A percentile compares a stretch with the other conserved stretches of the same genome.
phyloP scores from a whole-genome alignment of 1,140 invertebrate genomes.

The Hypsibius dujardini region DNA sequence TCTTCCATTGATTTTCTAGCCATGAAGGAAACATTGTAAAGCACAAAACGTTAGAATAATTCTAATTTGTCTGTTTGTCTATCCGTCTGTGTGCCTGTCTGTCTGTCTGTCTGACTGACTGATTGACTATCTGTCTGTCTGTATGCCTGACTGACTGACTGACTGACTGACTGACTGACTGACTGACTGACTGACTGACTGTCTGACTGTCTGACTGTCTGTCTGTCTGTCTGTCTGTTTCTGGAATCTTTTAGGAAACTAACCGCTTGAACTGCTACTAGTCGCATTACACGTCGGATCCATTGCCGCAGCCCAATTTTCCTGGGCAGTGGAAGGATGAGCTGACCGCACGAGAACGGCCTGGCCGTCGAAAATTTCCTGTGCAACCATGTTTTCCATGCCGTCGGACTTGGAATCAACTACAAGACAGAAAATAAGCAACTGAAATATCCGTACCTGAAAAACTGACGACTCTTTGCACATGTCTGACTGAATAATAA shows the following conservation, averaged over 20 bases:
- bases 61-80: neutral
- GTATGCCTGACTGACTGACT: no score
- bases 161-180: no score
- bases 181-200: no score
- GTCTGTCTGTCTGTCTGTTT: no score
- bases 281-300: no score
- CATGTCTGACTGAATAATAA: neutral
- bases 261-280: no score
- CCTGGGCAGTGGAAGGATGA: neutral
- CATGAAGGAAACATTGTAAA: neutral
- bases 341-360: neutral
- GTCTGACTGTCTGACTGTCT: no score
- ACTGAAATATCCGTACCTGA: neutral
- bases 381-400: neutral
- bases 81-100: neutral
- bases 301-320: no score
- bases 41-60: neutral
- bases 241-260: no score
- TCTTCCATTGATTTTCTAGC: neutral
- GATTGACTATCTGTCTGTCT: no score
- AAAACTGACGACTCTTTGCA: neutral
- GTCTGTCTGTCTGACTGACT: neutral
- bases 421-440: neutral
- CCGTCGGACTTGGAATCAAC: neutral
- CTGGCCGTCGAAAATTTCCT: neutral